phyloP scores from a whole-genome alignment of 2,797 vertebrate species.

The Aeoliscus strigatus region DNA sequence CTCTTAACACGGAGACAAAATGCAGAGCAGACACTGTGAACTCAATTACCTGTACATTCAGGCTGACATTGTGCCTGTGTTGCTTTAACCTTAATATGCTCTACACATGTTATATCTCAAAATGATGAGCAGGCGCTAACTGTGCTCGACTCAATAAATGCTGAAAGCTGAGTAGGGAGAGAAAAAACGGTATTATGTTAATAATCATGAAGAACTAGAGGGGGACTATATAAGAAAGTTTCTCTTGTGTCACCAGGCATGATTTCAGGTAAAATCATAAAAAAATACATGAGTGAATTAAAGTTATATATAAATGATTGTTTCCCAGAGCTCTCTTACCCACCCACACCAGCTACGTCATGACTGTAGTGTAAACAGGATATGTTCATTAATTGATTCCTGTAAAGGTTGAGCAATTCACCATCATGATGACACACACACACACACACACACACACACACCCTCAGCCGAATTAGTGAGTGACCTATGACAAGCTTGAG shows the following conservation, averaged over 20 bases:
- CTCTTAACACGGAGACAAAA: constrained; percentile 27
- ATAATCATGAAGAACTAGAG: too few species aligned
- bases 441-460: too few species aligned
- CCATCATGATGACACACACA: constrained; percentile 48
- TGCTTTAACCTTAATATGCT: constrained; percentile 17
- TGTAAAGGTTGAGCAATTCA: constrained; percentile 48
- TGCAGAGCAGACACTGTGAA: background rate
- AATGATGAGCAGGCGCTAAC: too few species aligned
- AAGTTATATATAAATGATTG: constrained; percentile 8
- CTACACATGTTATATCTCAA: constrained; percentile 16
- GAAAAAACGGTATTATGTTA: too few species aligned
- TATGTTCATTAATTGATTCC: constrained; percentile 42
- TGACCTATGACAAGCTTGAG: too few species aligned
- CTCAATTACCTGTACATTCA: constrained; percentile 14
- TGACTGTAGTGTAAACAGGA: constrained; percentile 56
- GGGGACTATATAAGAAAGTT: too few species aligned
- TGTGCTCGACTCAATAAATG: constrained; percentile 4
- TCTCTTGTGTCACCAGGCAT: background rate
- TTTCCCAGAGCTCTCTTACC: constrained; percentile 17
- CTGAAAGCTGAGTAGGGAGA: too few species aligned
- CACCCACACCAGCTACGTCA: constrained; percentile 32
- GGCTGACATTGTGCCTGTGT: constrained; percentile 17
- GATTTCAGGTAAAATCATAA: background rate
- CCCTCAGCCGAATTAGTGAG: too few species aligned
- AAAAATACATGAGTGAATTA: constrained; percentile 8